Evolutionary conservation across 1,140 invertebrate genomes (phyloP).

Genomic region (Apis dorsata): DNA sequence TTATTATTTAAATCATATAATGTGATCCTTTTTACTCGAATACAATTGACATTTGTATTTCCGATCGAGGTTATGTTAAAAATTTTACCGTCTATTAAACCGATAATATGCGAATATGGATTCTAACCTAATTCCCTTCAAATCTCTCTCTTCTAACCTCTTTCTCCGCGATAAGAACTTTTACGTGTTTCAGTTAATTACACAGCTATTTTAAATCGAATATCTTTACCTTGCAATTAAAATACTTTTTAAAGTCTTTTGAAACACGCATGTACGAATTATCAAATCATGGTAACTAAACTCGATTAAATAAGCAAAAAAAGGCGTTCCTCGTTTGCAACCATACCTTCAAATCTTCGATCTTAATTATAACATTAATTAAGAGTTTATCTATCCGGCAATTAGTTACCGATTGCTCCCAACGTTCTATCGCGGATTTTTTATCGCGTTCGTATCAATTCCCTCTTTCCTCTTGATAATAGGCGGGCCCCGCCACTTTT

Average conservation of each 20-base stretch:
- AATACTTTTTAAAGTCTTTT: not conserved
- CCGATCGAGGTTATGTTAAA: no score
- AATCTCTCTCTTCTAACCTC: no score
- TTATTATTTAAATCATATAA: no score
- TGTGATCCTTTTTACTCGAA: no score
- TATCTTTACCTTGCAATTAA: not conserved
- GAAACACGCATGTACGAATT: not conserved
- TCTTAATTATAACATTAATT: slow-evolving; percentile 30
- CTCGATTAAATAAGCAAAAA: not conserved
- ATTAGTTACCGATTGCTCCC: slow-evolving; percentile 8
- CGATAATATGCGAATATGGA: no score
- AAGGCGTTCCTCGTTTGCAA: not conserved
- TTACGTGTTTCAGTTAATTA: not conserved
- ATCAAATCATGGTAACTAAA: not conserved
- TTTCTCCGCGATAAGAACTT: no score
- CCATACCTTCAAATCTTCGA: not conserved
- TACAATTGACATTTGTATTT: no score
- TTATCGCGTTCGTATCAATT: slow-evolving; percentile 8
- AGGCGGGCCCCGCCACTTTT: not conserved
- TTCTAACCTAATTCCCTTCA: no score
- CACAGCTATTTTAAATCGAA: not conserved
- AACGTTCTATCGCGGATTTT: slow-evolving; percentile 10
- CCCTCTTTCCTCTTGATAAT: not conserved
- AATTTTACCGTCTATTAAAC: no score
- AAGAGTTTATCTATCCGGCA: slow-evolving; percentile 21